Percentiles rank a stretch among this genome's conserved stretches.
These are phyloP conservation scores for Astyanax mexicanus DNA, from an alignment of 2,797 vertebrate genomes.

Conservation along the genomic window DNA sequence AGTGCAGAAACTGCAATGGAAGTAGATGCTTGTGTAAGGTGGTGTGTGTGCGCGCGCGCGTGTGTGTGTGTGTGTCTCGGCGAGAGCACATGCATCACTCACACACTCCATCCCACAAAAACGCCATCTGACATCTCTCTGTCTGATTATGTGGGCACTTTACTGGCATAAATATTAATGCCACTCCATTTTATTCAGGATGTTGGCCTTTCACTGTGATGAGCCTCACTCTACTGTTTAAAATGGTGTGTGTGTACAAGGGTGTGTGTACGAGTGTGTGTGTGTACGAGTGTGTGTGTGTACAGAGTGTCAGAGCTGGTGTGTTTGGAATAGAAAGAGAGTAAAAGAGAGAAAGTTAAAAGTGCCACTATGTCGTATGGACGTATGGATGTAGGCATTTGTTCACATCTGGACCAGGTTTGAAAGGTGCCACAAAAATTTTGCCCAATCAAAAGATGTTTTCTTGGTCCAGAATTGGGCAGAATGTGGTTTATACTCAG, in stretches of 20 bases:
- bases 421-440: too few relatives aligned
- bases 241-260: constrained; percentile 74
- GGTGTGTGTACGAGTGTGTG: constrained; percentile 40
- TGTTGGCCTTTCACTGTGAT: constrained; percentile 81
- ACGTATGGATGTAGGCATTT: not conserved
- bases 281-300: constrained; percentile 7
- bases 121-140: constrained; percentile 76
- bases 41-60: constrained; percentile 14
- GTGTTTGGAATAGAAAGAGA: not conserved
- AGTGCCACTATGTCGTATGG: constrained; percentile 23
- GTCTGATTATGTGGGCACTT: constrained; percentile 86
- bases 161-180: constrained; percentile 86
- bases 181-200: constrained; percentile 84
- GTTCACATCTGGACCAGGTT: too few relatives aligned
- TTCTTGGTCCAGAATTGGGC: too few relatives aligned
- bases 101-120: constrained; percentile 71
- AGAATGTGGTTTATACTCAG: too few relatives aligned
- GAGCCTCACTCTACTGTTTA: constrained; percentile 78
- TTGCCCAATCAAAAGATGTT: too few relatives aligned
- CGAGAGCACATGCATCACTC: constrained; percentile 63
- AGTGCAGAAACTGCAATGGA: constrained; percentile 50
- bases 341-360: constrained; percentile 15
- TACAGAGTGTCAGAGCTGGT: not conserved
- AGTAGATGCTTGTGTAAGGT: constrained; percentile 58
- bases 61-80: constrained; percentile 27